These are phyloP conservation scores for Tamandua tetradactyla DNA, from an alignment of 2,797 vertebrate species.

Conservation along the genomic window DNA sequence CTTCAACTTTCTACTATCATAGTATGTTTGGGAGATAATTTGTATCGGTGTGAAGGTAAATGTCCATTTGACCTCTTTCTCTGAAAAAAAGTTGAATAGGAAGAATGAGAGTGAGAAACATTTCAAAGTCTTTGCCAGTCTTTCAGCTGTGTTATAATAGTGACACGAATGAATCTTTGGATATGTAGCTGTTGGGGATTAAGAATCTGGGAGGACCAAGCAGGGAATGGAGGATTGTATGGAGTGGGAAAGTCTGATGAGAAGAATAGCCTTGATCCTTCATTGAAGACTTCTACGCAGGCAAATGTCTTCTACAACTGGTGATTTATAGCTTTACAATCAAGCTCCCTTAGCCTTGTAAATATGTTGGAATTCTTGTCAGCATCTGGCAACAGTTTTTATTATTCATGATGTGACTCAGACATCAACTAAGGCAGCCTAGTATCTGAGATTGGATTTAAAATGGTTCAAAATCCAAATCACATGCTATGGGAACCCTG, in stretches of 20 bases:
- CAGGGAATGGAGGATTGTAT: not conserved
- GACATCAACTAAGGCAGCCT: not conserved
- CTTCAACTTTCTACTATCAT: not conserved
- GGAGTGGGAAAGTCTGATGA: not conserved
- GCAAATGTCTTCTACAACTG: not conserved
- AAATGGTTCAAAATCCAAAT: constrained; percentile 1
- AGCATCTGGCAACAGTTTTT: not conserved
- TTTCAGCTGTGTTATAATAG: not conserved
- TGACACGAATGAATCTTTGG: not conserved
- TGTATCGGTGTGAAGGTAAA: not conserved
- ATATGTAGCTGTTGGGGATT: not conserved
- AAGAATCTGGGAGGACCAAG: not conserved
- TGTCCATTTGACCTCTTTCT: constrained; percentile 30
- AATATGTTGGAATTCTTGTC: not conserved
- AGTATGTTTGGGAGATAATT: not conserved
- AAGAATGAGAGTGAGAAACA: not conserved
- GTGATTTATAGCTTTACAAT: not conserved
- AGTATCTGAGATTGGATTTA: not conserved
- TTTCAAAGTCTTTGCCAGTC: not conserved
- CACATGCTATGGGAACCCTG: not conserved
- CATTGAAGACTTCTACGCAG: not conserved
- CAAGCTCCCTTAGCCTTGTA: not conserved
- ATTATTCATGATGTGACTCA: not conserved
- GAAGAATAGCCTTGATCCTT: not conserved
- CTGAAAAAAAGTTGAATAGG: not conserved